phyloP scores from a whole-genome alignment of 2,113 vertebrate species.

The Amphiprion percula region DNA sequence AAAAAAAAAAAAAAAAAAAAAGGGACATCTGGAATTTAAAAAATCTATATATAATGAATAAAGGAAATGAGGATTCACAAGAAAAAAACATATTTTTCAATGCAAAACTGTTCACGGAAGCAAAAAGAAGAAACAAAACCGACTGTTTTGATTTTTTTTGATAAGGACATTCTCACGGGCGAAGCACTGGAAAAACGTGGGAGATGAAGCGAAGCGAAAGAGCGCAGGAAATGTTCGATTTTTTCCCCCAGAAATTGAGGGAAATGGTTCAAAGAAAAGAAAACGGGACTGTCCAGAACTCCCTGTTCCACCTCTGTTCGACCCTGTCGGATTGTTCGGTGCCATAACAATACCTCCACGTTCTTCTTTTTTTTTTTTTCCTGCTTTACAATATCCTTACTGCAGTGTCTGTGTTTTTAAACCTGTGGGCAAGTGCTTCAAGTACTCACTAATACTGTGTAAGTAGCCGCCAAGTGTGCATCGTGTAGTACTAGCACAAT shows the following conservation, averaged over 20 bases:
- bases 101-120: constrained; percentile 79
- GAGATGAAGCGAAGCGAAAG: constrained; percentile 16
- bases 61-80: not conserved
- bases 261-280: constrained; percentile 25
- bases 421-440: constrained; percentile 46
- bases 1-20: too few species aligned
- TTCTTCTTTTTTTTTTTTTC: constrained; percentile 37
- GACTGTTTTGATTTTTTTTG: constrained; percentile 80
- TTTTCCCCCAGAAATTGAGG: constrained; percentile 17
- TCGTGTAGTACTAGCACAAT: not conserved
- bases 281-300: constrained; percentile 63
- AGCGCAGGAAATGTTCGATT: constrained; percentile 43
- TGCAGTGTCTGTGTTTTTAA: constrained; percentile 50
- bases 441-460: constrained; percentile 54
- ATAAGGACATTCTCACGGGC: constrained; percentile 73
- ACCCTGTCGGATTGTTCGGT: constrained; percentile 51
- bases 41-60: not conserved
- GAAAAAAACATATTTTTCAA: constrained; percentile 77
- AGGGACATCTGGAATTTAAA: constrained; percentile 35
- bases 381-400: constrained; percentile 50
- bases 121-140: constrained; percentile 58
- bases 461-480: constrained; percentile 45
- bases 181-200: constrained; percentile 74
- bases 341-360: constrained; percentile 51
- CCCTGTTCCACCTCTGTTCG: constrained; percentile 60